Base-by-base conservation (phyloP, 1,140 invertebrate species). In the Notospermus geniculatus region DNA sequence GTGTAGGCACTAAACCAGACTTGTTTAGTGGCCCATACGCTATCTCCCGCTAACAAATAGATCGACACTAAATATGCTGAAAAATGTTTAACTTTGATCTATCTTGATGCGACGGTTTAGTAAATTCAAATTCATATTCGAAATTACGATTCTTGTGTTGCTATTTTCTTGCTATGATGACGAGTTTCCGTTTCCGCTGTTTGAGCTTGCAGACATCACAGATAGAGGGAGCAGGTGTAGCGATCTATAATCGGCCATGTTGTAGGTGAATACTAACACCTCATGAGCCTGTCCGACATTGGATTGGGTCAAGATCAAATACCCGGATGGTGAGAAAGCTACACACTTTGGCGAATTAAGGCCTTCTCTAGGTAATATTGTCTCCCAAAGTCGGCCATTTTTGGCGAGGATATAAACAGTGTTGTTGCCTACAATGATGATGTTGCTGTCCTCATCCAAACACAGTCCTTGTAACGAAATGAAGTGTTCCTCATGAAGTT, bases 351-450 rank as follows among this genome's bases (percentile, higher is more conserved):
- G 76, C 36, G 70, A 71, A 11, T 67, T 72, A 2, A 76, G 54
- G 19, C 72, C 74, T 54, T 78, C 76, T 23, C 69, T 67, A 15
- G 73, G 55, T 9, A 73, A 73, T 15, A 76, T 29, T n/a, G 75
- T 64, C 46, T 78, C 76, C 76, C 76, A 78, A 1, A 78, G 62
- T 13, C 76, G 69, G 2, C 76, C 76, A 56, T 75, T 76, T 62
- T 71, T 73, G 23, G 73, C 71, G 25, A 78, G 45, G 54, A 78
- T 73, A 59, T 73, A 78, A 19, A 75, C 68, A 29, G 66, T 67
- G 15, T 58, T 69, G 63, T 76, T 78, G 61, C 76, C 76, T 57
- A 74, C 68, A 19, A 78, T 66, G n/a, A 78, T 55, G 2, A 72
- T 71, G 64, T 78, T 78, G 29, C 69, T 74, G 32, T 76, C 74